phyloP scores from a whole-genome alignment of 2,797 vertebrate species.

The Macrochelys suwanniensis region DNA sequence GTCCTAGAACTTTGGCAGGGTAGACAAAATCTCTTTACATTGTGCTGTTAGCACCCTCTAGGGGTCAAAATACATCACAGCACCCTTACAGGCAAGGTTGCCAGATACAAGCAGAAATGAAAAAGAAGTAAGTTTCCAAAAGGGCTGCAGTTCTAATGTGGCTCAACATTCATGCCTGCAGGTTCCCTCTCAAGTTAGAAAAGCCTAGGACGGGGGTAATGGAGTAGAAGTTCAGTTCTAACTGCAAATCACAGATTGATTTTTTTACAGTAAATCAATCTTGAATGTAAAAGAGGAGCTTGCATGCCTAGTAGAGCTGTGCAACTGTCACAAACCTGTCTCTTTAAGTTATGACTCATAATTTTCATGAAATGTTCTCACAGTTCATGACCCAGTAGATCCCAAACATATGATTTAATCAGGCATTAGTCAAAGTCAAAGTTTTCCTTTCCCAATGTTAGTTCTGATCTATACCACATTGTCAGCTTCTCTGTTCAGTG shows the following conservation, averaged over 20 bases:
- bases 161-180: not conserved
- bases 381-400: slow-evolving; percentile 50
- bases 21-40: not conserved
- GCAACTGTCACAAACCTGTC: slow-evolving; percentile 43
- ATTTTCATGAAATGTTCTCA: slow-evolving; percentile 41
- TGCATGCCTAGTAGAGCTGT: slow-evolving; percentile 46
- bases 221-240: not conserved
- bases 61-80: not conserved
- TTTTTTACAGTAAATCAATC: not conserved
- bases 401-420: slow-evolving; percentile 59
- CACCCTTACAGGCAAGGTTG: not conserved
- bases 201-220: rapidly evolving
- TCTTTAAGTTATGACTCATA: slow-evolving; percentile 54
- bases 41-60: slow-evolving; percentile 66
- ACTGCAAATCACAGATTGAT: not conserved
- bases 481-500: not conserved
- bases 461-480: slow-evolving; percentile 28
- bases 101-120: not conserved
- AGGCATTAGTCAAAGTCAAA: slow-evolving; percentile 25
- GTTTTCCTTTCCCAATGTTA: not conserved
- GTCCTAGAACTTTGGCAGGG: not conserved
- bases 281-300: not conserved
- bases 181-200: not conserved
- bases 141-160: not conserved
- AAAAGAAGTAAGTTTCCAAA: not conserved